Base-by-base conservation (phyloP, 2,113 vertebrate genomes). In the Microtus montanus region DNA sequence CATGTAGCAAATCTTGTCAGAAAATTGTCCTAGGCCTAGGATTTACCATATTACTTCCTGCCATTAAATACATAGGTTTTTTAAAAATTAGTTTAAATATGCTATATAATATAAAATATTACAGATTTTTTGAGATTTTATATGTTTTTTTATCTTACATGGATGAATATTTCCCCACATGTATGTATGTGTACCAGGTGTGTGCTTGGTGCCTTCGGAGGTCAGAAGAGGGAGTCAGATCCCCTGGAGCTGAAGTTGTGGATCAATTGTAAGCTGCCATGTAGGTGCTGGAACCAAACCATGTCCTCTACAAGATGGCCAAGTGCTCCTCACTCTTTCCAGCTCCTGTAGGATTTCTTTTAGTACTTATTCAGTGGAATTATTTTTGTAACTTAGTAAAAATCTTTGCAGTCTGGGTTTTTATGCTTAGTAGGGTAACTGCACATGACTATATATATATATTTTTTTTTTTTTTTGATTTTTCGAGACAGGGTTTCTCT, bases 11-110 rank as follows among this genome's bases (percentile, higher is more conserved):
- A 63, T 84, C 58, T 5, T 91, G 54, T 89, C 88, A 86, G n/a
- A 95, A 92, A 73, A 79, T 66, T 71, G 41, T 61, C 19, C 41
- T 79, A 20, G n/a, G 64, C 47, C 73, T 92, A 58, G 13, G 66
- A 49, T 54, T 94, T 93, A 88, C 74, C 71, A 7, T 70, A 49
- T 86, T 84, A 87, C 71, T 80, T 95, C 41, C 49, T 84, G 38
- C 70, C 24, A 4, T 87, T 54, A 52, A 47, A 92, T 28, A 28
- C 84, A 19, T 66, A 63, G 15, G 6, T 20, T 58, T 58, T 58
- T 58, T 58, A 58, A 58, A 58, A 58, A 58, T 58, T 58, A 58
- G 35, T 73, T 95, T 78, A 90, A 84, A 41, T 80, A 70, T 73
- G 17, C 33, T 63, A 0, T 17, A 26, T 83, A 20, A 66, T 2